A percentile compares a stretch with the other conserved stretches of the same genome.
These are phyloP conservation scores for Himalopsyche japonica DNA, from an alignment of 2,888 invertebrate genomes.

Conservation along the genomic window DNA sequence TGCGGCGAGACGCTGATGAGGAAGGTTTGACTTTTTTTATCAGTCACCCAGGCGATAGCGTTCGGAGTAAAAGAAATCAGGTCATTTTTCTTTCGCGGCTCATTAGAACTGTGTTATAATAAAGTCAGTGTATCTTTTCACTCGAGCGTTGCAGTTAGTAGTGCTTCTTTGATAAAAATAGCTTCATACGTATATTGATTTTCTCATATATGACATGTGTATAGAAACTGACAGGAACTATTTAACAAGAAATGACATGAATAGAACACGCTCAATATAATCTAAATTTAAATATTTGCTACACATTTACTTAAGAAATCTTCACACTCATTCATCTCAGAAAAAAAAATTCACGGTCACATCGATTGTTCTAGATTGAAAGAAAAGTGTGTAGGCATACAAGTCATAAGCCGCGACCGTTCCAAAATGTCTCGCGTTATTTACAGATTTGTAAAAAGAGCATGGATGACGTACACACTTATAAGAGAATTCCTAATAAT, in stretches of 20 bases:
- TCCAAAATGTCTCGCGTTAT: neutral
- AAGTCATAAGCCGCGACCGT: neutral
- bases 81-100: constrained; percentile 17
- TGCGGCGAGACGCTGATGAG: neutral
- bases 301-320: neutral
- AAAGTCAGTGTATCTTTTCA: neutral
- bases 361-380: neutral
- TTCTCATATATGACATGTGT: neutral
- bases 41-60: neutral
- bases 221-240: neutral
- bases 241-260: neutral
- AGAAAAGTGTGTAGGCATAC: neutral
- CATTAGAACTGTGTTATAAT: constrained; percentile 5
- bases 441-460: neutral
- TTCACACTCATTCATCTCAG: neutral
- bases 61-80: neutral
- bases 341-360: neutral
- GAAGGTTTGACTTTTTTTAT: neutral
- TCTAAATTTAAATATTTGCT: neutral
- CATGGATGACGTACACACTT: neutral
- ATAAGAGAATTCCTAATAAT: neutral
- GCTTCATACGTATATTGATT: neutral
- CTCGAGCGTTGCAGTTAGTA: constrained; percentile 12
- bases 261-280: neutral
- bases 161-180: constrained; percentile 12